Conservation (phyloP, 2,888 invertebrate species). For the Acheta domesticus region DNA sequence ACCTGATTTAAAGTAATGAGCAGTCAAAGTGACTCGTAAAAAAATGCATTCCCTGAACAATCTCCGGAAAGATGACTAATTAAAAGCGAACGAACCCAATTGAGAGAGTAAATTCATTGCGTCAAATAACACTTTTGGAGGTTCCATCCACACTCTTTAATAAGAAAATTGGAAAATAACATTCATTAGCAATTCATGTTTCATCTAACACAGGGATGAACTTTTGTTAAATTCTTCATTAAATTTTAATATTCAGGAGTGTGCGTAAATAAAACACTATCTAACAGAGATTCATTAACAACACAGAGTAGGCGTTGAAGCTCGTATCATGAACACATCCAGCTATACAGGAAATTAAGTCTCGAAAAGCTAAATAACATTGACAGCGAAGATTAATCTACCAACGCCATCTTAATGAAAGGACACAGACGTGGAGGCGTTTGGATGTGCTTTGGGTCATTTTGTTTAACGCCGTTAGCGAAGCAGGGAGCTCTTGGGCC, state of each 20-base stretch:
- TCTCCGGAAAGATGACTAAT: no score
- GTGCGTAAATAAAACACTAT: neutral
- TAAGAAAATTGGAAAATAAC: no score
- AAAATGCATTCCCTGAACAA: no score
- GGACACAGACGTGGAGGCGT: neutral
- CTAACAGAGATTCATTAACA: conserved; percentile 3
- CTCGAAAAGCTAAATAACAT: conserved; percentile 18
- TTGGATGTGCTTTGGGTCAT: no score
- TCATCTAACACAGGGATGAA: neutral
- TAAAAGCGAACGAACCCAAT: no score
- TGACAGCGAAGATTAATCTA: conserved; percentile 10
- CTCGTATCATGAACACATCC: neutral
- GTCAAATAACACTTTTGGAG: no score
- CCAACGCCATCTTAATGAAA: conserved; percentile 5
- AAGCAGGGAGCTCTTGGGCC: no score
- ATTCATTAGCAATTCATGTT: neutral
- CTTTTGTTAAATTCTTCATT: neutral
- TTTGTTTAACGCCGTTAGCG: no score
- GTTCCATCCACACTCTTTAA: no score
- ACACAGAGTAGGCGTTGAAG: neutral
- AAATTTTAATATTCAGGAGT: neutral
- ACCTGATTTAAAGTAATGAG: no score
- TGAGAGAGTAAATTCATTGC: no score
- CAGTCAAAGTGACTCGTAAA: no score
- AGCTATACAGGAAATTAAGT: neutral